Conservation (phyloP, 2,113 vertebrate genomes). For the Chaetodon auriga region DNA sequence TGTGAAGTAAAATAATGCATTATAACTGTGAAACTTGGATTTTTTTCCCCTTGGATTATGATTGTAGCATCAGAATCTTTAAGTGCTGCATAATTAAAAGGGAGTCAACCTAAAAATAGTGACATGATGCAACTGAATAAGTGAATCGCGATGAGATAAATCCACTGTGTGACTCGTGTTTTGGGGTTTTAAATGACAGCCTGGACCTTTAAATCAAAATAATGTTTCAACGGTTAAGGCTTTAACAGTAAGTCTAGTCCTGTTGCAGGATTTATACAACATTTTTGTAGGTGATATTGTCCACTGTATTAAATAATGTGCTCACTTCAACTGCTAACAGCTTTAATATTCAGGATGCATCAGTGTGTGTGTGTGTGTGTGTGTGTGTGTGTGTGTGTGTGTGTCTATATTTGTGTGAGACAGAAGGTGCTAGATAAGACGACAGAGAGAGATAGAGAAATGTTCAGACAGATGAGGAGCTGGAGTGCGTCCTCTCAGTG, state of each 20-base stretch:
- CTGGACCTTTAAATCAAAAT: neutral
- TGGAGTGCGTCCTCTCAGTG: constrained; percentile 17
- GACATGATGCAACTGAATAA: neutral
- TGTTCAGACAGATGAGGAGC: constrained; percentile 19
- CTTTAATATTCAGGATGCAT: constrained; percentile 19
- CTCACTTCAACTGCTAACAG: neutral
- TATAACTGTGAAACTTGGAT: too few relatives aligned
- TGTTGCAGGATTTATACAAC: neutral
- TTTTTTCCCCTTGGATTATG: too few relatives aligned
- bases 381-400: neutral
- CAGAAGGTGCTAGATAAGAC: neutral
- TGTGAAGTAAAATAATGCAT: too few relatives aligned
- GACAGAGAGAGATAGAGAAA: constrained; percentile 3
- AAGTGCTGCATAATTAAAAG: neutral
- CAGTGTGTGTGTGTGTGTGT: constrained; percentile 5
- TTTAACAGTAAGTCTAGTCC: neutral
- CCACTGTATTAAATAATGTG: neutral
- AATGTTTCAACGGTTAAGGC: neutral
- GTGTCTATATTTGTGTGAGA: neutral
- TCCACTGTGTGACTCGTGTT: neutral
- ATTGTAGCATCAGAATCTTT: too few relatives aligned
- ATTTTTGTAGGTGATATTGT: neutral
- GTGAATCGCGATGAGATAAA: neutral
- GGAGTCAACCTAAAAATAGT: neutral
- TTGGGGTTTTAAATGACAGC: neutral